Evolutionary conservation across 2,888 invertebrate species (phyloP).

Genomic region (Sarcophaga variegata): DNA sequence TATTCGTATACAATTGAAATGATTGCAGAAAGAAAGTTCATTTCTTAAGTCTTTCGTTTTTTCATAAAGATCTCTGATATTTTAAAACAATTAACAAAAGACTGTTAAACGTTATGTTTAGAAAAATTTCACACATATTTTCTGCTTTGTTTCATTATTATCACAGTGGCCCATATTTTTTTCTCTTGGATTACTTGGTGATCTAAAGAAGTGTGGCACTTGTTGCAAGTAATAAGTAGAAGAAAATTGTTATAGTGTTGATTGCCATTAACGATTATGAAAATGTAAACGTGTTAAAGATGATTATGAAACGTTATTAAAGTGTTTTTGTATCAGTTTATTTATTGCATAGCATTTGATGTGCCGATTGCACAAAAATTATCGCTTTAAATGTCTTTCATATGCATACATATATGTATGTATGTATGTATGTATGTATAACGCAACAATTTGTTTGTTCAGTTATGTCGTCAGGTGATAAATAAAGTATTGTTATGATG

Average conservation of each 20-base stretch:
- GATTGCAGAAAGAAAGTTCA: slow-evolving; percentile 64
- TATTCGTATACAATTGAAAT: slow-evolving; percentile 21
- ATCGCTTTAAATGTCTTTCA: background rate
- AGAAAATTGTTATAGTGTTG: slow-evolving; percentile 21
- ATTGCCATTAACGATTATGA: background rate
- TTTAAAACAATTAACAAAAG: slow-evolving; percentile 57
- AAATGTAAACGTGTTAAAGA: background rate
- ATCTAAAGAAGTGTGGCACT: slow-evolving; percentile 55
- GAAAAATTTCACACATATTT: slow-evolving; percentile 45
- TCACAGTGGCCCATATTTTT: background rate
- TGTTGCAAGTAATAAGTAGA: slow-evolving; percentile 4
- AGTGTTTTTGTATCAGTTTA: background rate
- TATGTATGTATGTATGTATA: background rate
- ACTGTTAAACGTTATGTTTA: slow-evolving; percentile 46
- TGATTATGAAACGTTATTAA: slow-evolving; percentile 32
- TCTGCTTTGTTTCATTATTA: background rate
- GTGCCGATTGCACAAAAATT: slow-evolving; percentile 12
- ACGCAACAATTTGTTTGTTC: background rate
- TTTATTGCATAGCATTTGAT: slow-evolving; percentile 6
- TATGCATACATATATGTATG: background rate
- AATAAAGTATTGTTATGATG: too few relatives aligned
- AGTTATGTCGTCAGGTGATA: background rate
- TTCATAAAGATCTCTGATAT: background rate
- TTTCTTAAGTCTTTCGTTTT: slow-evolving; percentile 1
- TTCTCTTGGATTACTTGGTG: background rate